Evolutionary conservation across 2,113 vertebrate genomes (phyloP), one percentile per base, ranked within the genome.

Genomic region (Alouatta palliata): DNA sequence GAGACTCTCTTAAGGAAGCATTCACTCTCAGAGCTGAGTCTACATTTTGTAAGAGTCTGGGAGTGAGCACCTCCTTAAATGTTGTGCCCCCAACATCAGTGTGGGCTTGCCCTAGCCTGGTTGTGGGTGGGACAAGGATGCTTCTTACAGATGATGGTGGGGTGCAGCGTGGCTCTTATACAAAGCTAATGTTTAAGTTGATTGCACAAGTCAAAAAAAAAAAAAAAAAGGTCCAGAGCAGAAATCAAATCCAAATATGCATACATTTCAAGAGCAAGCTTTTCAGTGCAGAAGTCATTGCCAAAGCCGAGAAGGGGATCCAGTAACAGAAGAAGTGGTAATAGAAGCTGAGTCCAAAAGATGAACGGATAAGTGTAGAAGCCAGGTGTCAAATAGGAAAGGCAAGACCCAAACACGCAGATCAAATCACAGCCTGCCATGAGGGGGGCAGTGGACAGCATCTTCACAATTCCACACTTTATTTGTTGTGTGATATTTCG

Each of bases 101-200:
- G 25, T 27, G 49, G 5, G 17, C 75, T 25, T 47, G 86, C 4
- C 37, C 8, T 12, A 3, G 20, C 12, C 92, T 20, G 56, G 17
- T 4, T 23, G 8, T 12, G 12, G 27, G 20, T 47, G n/a, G 66
- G 10, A 13, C 84, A 73, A 6, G 8, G 40, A 13, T 25, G 4
- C 23, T 8, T 2, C 30, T 5, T 0, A 35, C 43, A 6, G 27
- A 10, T 2, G n/a, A 9, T 5, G 6, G 35, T 13, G 32, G 45
- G 32, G 30, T 40, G 17, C 32, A 25, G 30, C 1, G 4, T 47
- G n/a, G 23, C 32, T 54, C 56, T 58, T 37, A 68, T 6, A 40
- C 32, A 70, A 85, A 47, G 71, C 9, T 20, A 6, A 19, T 54
- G 27, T 66, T 45, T 54, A 30, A 2, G 10, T n/a, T 75, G 30